Conservation (phyloP, 2,797 vertebrate species). For the Neosalanx taihuensis region DNA sequence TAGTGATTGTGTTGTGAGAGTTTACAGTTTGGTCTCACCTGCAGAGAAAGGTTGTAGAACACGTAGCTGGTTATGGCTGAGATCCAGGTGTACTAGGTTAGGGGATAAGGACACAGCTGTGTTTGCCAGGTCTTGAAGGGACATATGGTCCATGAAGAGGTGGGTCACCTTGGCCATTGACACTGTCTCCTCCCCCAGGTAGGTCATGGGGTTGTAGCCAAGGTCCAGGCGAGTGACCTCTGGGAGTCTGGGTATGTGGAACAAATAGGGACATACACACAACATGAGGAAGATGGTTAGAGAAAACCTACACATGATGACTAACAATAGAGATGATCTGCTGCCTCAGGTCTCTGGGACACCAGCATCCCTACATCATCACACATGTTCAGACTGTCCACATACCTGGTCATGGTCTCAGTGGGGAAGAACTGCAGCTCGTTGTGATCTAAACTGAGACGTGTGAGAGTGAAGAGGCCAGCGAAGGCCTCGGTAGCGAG, state of each 20-base stretch:
- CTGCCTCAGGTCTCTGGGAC: too few relatives aligned
- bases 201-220: conserved; percentile 91
- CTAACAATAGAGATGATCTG: too few relatives aligned
- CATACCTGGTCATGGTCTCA: conserved; percentile 81
- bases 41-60: conserved; percentile 76
- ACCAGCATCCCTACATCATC: too few relatives aligned
- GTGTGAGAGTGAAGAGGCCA: conserved; percentile 79
- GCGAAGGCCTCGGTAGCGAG: conserved; percentile 85
- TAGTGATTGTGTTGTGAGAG: not conserved
- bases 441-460: conserved; percentile 90
- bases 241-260: conserved; percentile 62
- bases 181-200: conserved; percentile 80
- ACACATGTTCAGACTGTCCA: conserved; percentile 72
- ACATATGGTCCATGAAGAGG: conserved; percentile 84
- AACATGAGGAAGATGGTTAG: not conserved
- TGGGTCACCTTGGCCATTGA: conserved; percentile 84
- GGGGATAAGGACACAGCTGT: conserved; percentile 79
- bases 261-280: not conserved
- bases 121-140: conserved; percentile 83
- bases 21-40: conserved; percentile 23
- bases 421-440: conserved; percentile 89
- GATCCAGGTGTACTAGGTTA: conserved; percentile 78
- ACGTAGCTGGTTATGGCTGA: conserved; percentile 85
- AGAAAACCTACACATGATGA: not conserved
- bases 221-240: conserved; percentile 81